Base-by-base conservation (phyloP, 2,113 vertebrate species). In the Chaenogobius annularis region DNA sequence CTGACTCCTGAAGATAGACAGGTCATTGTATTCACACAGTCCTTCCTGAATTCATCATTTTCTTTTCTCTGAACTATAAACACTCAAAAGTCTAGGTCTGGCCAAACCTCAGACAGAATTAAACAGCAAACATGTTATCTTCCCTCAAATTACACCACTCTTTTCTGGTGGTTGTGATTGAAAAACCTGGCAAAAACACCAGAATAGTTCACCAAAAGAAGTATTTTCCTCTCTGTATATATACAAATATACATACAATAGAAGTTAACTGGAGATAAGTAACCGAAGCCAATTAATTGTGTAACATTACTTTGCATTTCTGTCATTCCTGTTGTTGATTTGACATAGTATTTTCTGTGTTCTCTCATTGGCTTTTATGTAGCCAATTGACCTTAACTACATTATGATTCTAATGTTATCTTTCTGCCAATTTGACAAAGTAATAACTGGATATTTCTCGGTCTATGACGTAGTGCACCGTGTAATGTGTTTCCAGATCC, bases 81-180 rank as follows among this genome's bases (percentile, higher is more conserved):
- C 65, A 80, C 15, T 20, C 19, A 70, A 67, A 75, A 81, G 72
- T 80, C 73, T 73, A n/a, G 52, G 64, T 55, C 74, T 15, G 55
- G 80, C 85, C 85, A 88, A 88, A 82, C 79, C 84, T 80, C 86
- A 80, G 76, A 70, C 67, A 40, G 67, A 86, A 84, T 89, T 61
- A 81, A 85, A 81, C 70, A 66, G 56, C 69, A 79, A 86, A 86
- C 83, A 86, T 89, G 71, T 84, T 77, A 86, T 87, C 78, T 78
- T 83, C 72, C 48, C 61, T 69, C 68, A 78, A 76, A 78, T 75
- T 50, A 26, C 72, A 78, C 64, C 50, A 35, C 70, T 46, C 68
- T 31, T n/a, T 68, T 26, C 15, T 20, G 70, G 48, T 48, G 52
- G 65, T 69, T 40, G 55, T 46, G n/a, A 62, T 3, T 50, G 52